A percentile compares a stretch with the other conserved stretches of the same genome.
Conservation (phyloP, 1,140 invertebrate genomes). For the Piezodorus guildinii region DNA sequence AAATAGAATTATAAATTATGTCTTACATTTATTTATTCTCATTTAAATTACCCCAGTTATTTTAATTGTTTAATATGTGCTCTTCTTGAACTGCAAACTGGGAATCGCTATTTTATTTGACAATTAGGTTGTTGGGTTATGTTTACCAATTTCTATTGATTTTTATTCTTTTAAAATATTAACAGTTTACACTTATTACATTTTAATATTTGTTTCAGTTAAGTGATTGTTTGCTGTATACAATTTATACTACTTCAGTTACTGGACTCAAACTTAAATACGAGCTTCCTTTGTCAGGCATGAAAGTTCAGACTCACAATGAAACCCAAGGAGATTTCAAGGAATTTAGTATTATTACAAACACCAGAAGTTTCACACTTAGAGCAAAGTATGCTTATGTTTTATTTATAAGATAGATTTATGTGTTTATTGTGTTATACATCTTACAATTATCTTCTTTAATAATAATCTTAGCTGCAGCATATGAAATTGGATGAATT, state of each 20-base stretch:
- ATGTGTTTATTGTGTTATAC: background rate
- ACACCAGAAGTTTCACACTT: conserved; percentile 54
- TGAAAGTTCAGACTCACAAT: conserved; percentile 45
- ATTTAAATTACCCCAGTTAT: too few relatives aligned
- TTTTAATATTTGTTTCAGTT: conserved; percentile 41
- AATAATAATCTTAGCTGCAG: too few relatives aligned
- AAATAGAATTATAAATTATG: too few relatives aligned
- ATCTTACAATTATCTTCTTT: too few relatives aligned
- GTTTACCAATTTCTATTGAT: too few relatives aligned
- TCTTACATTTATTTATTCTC: too few relatives aligned
- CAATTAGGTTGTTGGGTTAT: background rate
- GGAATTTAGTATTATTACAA: conserved; percentile 49
- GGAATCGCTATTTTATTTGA: too few relatives aligned
- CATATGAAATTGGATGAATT: too few relatives aligned
- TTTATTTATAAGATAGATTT: conserved; percentile 31
- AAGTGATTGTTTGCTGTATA: conserved; percentile 56
- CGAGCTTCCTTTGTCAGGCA: conserved; percentile 46
- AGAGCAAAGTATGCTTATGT: conserved; percentile 44
- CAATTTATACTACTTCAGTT: conserved; percentile 40
- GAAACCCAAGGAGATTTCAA: conserved; percentile 29
- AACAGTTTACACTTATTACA: background rate
- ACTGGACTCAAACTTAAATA: conserved; percentile 45
- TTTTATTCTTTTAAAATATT: too few relatives aligned
- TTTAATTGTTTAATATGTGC: too few relatives aligned
- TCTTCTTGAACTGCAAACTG: too few relatives aligned